Percentiles rank a stretch among this genome's conserved stretches.
These are phyloP conservation scores for Cataglyphis hispanica DNA, from an alignment of 1,140 invertebrate species.

Conservation along the genomic window DNA sequence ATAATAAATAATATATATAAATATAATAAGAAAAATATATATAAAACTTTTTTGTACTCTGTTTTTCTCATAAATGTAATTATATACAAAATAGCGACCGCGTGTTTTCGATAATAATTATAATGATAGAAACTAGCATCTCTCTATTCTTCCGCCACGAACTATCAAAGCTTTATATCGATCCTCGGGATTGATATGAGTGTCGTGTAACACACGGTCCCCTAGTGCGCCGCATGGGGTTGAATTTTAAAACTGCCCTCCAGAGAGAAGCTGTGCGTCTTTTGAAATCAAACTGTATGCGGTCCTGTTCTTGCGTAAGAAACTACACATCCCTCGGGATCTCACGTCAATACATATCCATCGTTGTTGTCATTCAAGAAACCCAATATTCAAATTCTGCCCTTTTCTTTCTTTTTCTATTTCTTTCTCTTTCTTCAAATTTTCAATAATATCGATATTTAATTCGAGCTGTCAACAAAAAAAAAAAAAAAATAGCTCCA, in stretches of 20 bases:
- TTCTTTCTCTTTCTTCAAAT: background rate
- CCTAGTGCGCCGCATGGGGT: conserved; percentile 77
- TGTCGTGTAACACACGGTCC: conserved; percentile 72
- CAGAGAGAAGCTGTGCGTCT: conserved; percentile 76
- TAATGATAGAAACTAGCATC: background rate
- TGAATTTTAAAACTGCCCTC: conserved; percentile 84
- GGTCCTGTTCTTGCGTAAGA: conserved; percentile 80
- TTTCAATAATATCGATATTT: conserved; percentile 20
- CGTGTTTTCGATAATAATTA: background rate
- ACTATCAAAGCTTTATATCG: conserved; percentile 58
- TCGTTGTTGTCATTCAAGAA: background rate
- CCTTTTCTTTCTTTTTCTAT: too few relatives aligned
- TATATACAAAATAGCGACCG: background rate
- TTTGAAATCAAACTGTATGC: conserved; percentile 80
- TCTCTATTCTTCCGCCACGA: background rate
- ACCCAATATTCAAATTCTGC: conserved; percentile 21
- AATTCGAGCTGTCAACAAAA: background rate
- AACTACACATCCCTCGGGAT: conserved; percentile 80
- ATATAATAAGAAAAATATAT: background rate
- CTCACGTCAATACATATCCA: conserved; percentile 66
- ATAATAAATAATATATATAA: too few relatives aligned
- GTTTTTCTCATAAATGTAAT: background rate
- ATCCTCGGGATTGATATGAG: conserved; percentile 76
- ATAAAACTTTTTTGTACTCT: background rate
- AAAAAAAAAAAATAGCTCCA: background rate